A percentile compares a stretch with the other conserved stretches of the same genome.
These are phyloP conservation scores for Chaetodon auriga DNA, from an alignment of 2,113 vertebrate species.

Conservation along the genomic window DNA sequence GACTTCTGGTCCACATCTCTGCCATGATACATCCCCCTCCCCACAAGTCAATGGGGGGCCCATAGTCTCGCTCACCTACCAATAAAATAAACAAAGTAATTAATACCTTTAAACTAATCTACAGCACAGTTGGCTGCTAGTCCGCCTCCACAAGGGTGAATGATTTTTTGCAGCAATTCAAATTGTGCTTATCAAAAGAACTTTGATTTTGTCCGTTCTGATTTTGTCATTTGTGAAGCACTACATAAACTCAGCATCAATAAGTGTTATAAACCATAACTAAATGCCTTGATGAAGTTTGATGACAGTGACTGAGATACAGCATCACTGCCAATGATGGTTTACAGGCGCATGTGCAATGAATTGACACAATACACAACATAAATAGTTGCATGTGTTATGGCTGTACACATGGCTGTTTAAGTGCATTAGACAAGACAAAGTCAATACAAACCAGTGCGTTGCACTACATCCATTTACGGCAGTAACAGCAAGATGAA, in stretches of 20 bases:
- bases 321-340: not conserved
- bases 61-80: slow-evolving; percentile 96
- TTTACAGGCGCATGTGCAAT: too few species aligned
- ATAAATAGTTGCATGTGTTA: too few species aligned
- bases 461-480: not conserved
- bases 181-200: not conserved
- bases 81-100: slow-evolving; percentile 19
- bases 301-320: not conserved
- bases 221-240: not conserved
- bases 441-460: too few species aligned
- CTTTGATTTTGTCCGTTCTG: not conserved
- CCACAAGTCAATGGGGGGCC: slow-evolving; percentile 98
- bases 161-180: too few species aligned
- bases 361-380: too few species aligned
- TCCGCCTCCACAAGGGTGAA: too few species aligned
- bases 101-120: not conserved
- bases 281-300: not conserved
- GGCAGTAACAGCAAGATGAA: too few species aligned
- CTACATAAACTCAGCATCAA: not conserved
- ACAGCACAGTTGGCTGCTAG: too few species aligned
- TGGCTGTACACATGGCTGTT: too few species aligned
- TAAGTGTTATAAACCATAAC: not conserved
- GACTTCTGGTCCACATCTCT: slow-evolving; percentile 99
- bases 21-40: slow-evolving; percentile 99
- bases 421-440: too few species aligned